phyloP scores from a whole-genome alignment of 1,140 invertebrate genomes.

The Euborellia annulipes region DNA sequence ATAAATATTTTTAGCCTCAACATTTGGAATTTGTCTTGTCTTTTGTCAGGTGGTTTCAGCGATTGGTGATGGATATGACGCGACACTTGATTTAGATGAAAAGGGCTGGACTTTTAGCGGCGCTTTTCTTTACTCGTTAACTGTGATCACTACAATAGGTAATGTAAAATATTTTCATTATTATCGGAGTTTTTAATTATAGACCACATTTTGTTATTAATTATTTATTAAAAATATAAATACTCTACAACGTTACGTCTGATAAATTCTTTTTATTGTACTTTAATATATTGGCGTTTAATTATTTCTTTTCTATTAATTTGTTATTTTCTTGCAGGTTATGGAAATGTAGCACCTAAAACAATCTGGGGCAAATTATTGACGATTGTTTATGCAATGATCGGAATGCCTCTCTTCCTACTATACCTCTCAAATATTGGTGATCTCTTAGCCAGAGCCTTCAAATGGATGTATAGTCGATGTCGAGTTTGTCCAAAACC shows the following conservation, averaged over 20 bases:
- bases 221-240: too few relatives aligned
- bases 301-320: slow-evolving; percentile 8
- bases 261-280: neutral
- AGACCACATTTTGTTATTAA: too few relatives aligned
- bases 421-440: slow-evolving; percentile 91
- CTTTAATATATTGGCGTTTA: neutral
- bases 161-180: too few relatives aligned
- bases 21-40: too few relatives aligned
- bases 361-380: slow-evolving; percentile 84
- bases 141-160: slow-evolving; percentile 93
- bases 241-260: too few relatives aligned
- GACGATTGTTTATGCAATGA: slow-evolving; percentile 89
- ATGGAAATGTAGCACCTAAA: slow-evolving; percentile 83
- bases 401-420: slow-evolving; percentile 91
- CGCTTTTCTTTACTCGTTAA: slow-evolving; percentile 84
- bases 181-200: too few relatives aligned
- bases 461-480: slow-evolving; percentile 85
- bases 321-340: slow-evolving; percentile 46
- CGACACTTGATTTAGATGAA: too few relatives aligned
- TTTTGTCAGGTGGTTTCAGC: too few relatives aligned
- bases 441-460: slow-evolving; percentile 87
- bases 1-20: too few relatives aligned
- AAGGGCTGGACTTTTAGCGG: slow-evolving; percentile 62
- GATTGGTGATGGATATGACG: too few relatives aligned
- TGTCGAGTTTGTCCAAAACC: slow-evolving; percentile 65